Base-by-base conservation (phyloP, 2,797 vertebrate species). In the Sparidentex hasta region DNA sequence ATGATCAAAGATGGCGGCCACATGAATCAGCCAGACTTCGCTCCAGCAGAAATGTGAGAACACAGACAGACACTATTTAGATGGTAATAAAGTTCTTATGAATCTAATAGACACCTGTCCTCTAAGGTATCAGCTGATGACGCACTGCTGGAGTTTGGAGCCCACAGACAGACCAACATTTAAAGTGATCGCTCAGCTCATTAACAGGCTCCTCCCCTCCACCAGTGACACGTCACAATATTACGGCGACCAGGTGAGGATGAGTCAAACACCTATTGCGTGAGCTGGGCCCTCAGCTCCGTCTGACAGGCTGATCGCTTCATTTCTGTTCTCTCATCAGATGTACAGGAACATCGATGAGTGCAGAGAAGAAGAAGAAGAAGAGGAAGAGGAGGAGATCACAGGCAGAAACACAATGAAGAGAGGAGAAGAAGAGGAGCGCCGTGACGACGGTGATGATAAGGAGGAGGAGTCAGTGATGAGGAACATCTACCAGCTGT, bases 1-100 rank as follows among this genome's bases (percentile, higher is more conserved):
- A 95, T 97, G 97, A 97, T 99, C 87, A 97, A 98, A 93, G 95
- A 96, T 56, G 98, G 98, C 2, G 95, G 95, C 87, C 97, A 99
- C 87, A 99, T 99, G 98, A 94, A 95, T 18, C 95, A 95, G 77
- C 98, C 98, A 0, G 95, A 96, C 48, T 98, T 97, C 0, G 96
- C 97, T 18, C 96, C 97, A 1, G 76, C 89, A 72, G 95, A 97
- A 79, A 96, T 98, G 98, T 99, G 91, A 96, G 97, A 1, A 21
- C 1, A n/a, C 20, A 27, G 46, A 3, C 33, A 51, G 27, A 20
- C 0, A 4, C 6, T 27, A 2, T 11, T 0, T 27, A 2, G 5
- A 6, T n/a, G 29, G 13, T 23, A 2, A 52, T 21, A 13, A 65
- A 57, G 16, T 71, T 44, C 1, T 57, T 58, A 33, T 58, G 29